These are phyloP conservation scores for Muscicapa adusta DNA, from an alignment of 2,113 vertebrate species.

Conservation along the genomic window DNA sequence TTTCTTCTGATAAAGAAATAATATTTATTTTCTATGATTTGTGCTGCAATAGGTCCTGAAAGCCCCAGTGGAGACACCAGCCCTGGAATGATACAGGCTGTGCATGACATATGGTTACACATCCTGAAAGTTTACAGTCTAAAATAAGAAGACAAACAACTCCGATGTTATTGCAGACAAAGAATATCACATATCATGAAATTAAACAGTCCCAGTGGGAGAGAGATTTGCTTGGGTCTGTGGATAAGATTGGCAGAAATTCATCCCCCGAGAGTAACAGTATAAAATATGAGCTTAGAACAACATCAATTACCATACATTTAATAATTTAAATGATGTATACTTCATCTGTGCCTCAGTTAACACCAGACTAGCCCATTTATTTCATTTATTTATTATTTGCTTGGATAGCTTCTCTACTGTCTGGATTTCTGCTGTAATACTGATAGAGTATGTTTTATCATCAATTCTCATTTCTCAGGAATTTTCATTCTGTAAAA, in stretches of 20 bases:
- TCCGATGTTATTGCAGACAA: background rate
- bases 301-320: background rate
- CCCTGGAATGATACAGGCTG: background rate
- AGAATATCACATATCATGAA: background rate
- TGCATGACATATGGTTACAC: background rate
- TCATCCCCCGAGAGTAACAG: background rate
- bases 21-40: slow-evolving; percentile 1
- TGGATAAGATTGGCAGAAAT: slow-evolving; percentile 1
- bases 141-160: background rate
- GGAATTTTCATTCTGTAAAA: background rate
- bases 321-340: background rate
- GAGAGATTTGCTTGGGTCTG: background rate
- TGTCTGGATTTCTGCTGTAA: background rate
- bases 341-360: background rate
- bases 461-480: background rate
- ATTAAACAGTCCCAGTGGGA: background rate
- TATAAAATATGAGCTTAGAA: background rate
- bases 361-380: background rate
- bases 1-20: background rate
- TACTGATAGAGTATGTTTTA: background rate
- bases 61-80: background rate
- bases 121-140: background rate
- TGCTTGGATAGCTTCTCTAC: background rate
- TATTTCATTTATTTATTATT: background rate
- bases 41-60: background rate